Conservation (phyloP, 2,888 invertebrate species). For the Nematopogon swammerdamellus region DNA sequence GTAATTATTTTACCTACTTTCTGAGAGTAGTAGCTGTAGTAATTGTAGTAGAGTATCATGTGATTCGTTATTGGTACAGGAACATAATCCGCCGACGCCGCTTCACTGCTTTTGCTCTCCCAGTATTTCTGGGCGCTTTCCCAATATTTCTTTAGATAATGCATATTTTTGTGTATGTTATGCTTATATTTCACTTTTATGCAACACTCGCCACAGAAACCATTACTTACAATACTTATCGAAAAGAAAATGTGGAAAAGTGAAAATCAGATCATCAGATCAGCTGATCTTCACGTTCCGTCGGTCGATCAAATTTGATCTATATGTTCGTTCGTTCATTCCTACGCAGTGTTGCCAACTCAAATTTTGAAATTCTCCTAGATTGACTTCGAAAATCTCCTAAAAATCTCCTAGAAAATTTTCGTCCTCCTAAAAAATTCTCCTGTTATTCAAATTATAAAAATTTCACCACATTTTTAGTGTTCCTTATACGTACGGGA, state of each 20-base stretch:
- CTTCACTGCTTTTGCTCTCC: not conserved
- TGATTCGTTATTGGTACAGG: conserved; percentile 25
- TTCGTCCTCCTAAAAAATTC: too few species aligned
- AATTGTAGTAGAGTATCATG: conserved; percentile 63
- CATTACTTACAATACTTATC: too few species aligned
- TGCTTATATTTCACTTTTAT: too few species aligned
- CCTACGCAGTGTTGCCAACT: too few species aligned
- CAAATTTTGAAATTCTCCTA: too few species aligned
- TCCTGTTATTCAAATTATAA: too few species aligned
- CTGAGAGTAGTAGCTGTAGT: conserved; percentile 72
- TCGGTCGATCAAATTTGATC: too few species aligned
- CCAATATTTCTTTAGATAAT: not conserved
- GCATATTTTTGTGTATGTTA: not conserved
- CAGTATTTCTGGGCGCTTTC: not conserved
- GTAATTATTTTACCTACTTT: conserved; percentile 54
- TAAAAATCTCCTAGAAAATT: too few species aligned
- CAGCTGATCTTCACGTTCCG: not conserved
- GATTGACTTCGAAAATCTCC: too few species aligned
- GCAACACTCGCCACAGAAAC: not conserved
- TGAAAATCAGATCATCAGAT: not conserved
- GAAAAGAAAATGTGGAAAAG: not conserved
- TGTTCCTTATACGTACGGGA: too few species aligned
- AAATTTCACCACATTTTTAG: too few species aligned
- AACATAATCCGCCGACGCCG: not conserved
- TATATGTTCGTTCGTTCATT: too few species aligned